Evolutionary conservation across 2,113 vertebrate genomes (phyloP).

Genomic region (Stigmatopora nigra): DNA sequence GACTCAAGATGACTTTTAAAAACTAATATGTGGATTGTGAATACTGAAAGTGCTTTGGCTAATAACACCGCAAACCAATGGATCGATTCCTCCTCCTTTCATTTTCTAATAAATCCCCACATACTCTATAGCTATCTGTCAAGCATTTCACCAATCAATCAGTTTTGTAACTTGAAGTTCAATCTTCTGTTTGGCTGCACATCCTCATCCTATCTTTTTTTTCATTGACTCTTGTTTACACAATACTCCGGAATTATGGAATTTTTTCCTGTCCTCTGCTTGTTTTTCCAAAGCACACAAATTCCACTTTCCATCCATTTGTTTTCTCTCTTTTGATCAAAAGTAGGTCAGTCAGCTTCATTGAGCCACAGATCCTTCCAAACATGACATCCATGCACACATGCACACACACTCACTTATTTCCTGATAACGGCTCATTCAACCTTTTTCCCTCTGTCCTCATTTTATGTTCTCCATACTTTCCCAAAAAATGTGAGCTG

Average conservation of each 20-base stretch:
- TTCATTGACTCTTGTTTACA: not conserved
- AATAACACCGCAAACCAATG: constrained; percentile 21
- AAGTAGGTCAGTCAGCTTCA: constrained; percentile 72
- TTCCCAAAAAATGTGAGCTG: constrained; percentile 28
- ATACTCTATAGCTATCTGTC: not conserved
- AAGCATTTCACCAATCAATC: constrained; percentile 8
- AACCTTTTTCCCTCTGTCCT: constrained; percentile 9
- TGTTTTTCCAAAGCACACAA: not conserved
- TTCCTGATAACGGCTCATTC: constrained; percentile 42
- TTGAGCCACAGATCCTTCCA: constrained; percentile 48
- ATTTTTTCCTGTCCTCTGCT: constrained; percentile 2
- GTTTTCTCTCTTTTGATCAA: constrained; percentile 34
- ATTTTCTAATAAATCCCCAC: not conserved
- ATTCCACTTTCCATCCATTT: constrained; percentile 21
- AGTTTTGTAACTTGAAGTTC: constrained; percentile 2
- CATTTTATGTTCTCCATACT: constrained; percentile 24
- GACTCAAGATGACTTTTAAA: constrained; percentile 40
- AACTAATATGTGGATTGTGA: constrained; percentile 13
- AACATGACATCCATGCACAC: constrained; percentile 49
- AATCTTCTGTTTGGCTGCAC: not conserved
- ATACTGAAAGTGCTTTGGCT: constrained; percentile 31
- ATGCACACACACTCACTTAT: constrained; percentile 14
- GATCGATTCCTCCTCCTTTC: constrained; percentile 42
- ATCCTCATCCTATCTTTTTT: not conserved
- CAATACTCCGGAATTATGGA: not conserved